Evolutionary conservation across 2,888 invertebrate species (phyloP).

Genomic region (Drosophila crucigera): DNA sequence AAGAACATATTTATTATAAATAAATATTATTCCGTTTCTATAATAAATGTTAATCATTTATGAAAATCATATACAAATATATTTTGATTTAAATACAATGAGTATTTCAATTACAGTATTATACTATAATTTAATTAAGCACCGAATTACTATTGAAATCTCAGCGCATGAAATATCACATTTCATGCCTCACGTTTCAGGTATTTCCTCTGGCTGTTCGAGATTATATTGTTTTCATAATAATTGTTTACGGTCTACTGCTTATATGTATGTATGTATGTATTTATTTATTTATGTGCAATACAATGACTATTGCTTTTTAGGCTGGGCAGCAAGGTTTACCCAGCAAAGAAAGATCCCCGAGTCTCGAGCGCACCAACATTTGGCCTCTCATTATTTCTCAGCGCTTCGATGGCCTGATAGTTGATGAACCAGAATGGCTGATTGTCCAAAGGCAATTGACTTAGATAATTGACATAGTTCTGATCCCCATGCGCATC

Average conservation of each 20-base stretch:
- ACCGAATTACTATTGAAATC: slow-evolving; percentile 14
- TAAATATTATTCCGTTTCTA: slow-evolving; percentile 27
- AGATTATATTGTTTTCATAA: slow-evolving; percentile 9
- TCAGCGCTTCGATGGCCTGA: slow-evolving; percentile 88
- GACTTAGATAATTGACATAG: slow-evolving; percentile 88
- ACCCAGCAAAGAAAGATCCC: slow-evolving; percentile 75
- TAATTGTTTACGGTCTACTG: neutral
- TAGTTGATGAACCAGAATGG: slow-evolving; percentile 92
- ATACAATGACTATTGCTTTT: slow-evolving; percentile 5
- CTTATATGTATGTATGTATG: slow-evolving; percentile 1
- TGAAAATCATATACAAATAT: slow-evolving; percentile 8
- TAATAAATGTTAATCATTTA: slow-evolving; percentile 6
- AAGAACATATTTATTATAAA: neutral
- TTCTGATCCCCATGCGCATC: slow-evolving; percentile 89
- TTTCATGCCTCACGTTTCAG: slow-evolving; percentile 35
- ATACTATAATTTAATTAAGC: slow-evolving; percentile 14
- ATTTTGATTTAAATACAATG: slow-evolving; percentile 11
- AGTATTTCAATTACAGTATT: neutral
- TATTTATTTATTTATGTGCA: neutral
- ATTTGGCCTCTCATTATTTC: slow-evolving; percentile 80
- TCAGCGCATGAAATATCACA: slow-evolving; percentile 14
- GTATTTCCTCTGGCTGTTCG: slow-evolving; percentile 26
- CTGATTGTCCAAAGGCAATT: slow-evolving; percentile 88
- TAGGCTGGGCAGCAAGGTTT: slow-evolving; percentile 9
- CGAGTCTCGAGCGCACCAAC: slow-evolving; percentile 64